Base-by-base conservation (phyloP, 2,888 invertebrate species). In the Sarcophaga variegata region DNA sequence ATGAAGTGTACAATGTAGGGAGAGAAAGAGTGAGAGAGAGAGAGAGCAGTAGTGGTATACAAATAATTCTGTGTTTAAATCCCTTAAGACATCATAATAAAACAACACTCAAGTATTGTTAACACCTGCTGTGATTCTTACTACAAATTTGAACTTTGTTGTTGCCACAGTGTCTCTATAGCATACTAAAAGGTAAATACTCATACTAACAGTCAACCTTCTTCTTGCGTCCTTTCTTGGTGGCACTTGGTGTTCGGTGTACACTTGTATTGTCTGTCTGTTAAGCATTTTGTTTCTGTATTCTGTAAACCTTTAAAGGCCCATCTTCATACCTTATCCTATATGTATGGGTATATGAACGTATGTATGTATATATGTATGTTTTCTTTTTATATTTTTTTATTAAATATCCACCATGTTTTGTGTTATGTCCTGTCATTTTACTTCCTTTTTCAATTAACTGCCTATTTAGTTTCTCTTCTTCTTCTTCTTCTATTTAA, bases 101-200 rank as follows among this genome's bases (percentile, higher is more conserved):
- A 85, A 77, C 81, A 81, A 81, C 81, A 83, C 85, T 85, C 83
- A 71, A 81, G 74, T 72, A n/a, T 66, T 85, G 78, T 67, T 78
- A 83, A 85, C 85, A 88, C 85, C 87, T 87, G 87, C 87, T 87
- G 87, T 84, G 87, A 87, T 87, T 87, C 81, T 69, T 81, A 72
- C 71, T 59, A 77, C 72, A 77, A 67, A 37, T 60, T 69, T 45
- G 54, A 54, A 54, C 54, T 17, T 54, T 54, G 14, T 49, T 64
- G 64, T 60, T 77, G 70, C 27, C 63, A 8, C 8, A 17, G 5
- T 37, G n/a, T n/a, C 22, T 64, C 11, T 20, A 37, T 37, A 37
- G 37, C 37, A 37, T 37, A 10, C 37, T 72, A 67, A 74, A 22
- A 64, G 75, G 25, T 69, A 63, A 54, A 54, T 76, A 10, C 59